A percentile compares a stretch with the other conserved stretches of the same genome.
Conservation (phyloP, 2,888 invertebrate genomes). For the Andrena marginata region DNA sequence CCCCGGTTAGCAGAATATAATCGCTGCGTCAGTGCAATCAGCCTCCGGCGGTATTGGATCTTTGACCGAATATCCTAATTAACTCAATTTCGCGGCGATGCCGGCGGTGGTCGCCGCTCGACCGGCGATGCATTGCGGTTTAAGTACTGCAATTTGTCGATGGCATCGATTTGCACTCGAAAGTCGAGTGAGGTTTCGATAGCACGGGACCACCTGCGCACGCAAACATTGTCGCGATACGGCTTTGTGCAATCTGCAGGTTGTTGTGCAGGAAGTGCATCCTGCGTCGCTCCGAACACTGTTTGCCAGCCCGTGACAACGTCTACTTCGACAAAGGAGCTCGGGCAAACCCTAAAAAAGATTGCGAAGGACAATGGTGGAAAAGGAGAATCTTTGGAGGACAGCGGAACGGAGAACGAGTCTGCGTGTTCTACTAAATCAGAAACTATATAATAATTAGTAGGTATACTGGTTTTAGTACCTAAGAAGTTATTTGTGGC, state of each 20-base stretch:
- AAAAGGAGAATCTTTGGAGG: no score
- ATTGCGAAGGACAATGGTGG: no score
- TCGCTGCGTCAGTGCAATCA: background rate
- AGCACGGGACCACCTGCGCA: slow-evolving; percentile 11
- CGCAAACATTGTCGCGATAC: slow-evolving; percentile 36
- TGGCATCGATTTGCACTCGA: slow-evolving; percentile 49
- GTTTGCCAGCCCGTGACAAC: background rate
- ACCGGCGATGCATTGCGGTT: slow-evolving; percentile 23
- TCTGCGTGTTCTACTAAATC: no score
- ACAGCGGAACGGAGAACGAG: no score
- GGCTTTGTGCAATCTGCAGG: slow-evolving; percentile 48
- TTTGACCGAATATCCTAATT: slow-evolving; percentile 32
- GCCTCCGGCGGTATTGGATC: slow-evolving; percentile 4
- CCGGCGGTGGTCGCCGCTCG: background rate
- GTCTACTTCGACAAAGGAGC: background rate
- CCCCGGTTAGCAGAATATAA: background rate
- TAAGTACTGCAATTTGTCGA: slow-evolving; percentile 40
- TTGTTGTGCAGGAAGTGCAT: slow-evolving; percentile 15
- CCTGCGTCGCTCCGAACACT: background rate
- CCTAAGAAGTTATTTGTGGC: no score
- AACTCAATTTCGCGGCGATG: slow-evolving; percentile 30
- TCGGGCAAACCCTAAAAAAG: background rate
- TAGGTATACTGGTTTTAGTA: no score
- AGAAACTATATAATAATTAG: no score
- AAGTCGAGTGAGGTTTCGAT: slow-evolving; percentile 44